Evolutionary conservation across 2,888 invertebrate genomes (phyloP), one percentile per base, ranked within the genome.

Genomic region (Celastrina argiolus): DNA sequence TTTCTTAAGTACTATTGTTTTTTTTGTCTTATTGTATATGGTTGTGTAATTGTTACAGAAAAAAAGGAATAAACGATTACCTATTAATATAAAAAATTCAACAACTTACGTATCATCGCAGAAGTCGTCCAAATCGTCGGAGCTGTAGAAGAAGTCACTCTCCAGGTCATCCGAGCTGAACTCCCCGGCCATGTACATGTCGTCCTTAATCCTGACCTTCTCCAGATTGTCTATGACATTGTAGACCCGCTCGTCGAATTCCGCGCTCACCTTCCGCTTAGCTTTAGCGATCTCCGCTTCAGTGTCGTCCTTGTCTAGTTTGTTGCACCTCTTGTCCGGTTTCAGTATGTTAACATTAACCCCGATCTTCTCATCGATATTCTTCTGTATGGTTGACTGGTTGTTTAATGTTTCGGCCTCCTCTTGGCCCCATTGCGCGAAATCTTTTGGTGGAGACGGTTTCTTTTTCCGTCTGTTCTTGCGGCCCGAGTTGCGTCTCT

Each of bases 211-310:
- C 2, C 82, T 81, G 0, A 89, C 85, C 39, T 84, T 84, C 69
- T 89, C 90, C 34, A 89, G 63, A 26, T 85, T 85, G 16, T 89
- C 87, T 2, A 90, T 89, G 0, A 87, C 86, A 65, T 85, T 82
- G 65, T 84, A 87, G 0, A 83, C 83, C 0, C 74, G 74, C 16
- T 81, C 79, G 2, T 75, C 76, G 6, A 77, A 80, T 10, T 67
- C 64, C 16, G 63, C 63, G 3, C 69, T 68, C 22, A 56, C 12
- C 1, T 63, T 65, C n/a, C 66, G 66, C 6, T 63, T 67, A 0
- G 16, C 8, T 4, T 56, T 66, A 2, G n/a, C 67, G 1, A 39
- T 61, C 39, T 61, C 61, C 1, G 22, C 18, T 14, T 39, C 61
- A 1, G 18, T 22, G 36, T 61, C 51, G 3, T 7, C 36, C 18